Conservation (phyloP, 2,797 vertebrate species). For the Phalloptychus januarius region DNA sequence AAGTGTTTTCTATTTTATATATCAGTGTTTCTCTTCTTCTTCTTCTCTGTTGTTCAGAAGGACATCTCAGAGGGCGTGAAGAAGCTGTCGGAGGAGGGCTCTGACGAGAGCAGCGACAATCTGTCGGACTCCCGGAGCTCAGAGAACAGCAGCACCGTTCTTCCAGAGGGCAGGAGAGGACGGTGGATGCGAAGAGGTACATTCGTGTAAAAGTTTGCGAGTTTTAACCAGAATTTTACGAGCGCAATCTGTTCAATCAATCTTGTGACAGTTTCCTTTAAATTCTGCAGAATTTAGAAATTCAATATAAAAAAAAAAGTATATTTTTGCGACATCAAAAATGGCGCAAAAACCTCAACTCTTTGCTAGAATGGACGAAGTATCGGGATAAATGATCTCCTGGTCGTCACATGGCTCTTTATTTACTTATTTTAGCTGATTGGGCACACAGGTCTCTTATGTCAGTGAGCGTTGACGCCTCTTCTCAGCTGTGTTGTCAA, state of each 20-base stretch:
- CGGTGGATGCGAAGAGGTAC: conserved; percentile 94
- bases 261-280: neutral
- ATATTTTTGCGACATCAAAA: neutral
- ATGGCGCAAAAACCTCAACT: no score
- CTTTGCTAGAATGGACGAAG: neutral
- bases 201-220: neutral
- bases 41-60: conserved; percentile 80
- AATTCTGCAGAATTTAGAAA: neutral
- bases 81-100: conserved; percentile 91
- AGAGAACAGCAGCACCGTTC: conserved; percentile 85
- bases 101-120: conserved; percentile 93
- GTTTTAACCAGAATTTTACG: neutral
- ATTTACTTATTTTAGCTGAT: conserved; percentile 13
- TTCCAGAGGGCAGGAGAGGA: conserved; percentile 85
- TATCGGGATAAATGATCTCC: neutral
- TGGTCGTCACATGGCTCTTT: neutral
- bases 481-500: conserved; percentile 19
- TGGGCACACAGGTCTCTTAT: conserved; percentile 24
- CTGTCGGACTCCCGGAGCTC: conserved; percentile 89
- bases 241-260: neutral
- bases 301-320: neutral
- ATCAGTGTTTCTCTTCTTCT: neutral
- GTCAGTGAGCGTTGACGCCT: conserved; percentile 40
- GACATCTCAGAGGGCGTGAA: conserved; percentile 88
- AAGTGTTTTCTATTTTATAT: neutral